Conservation (phyloP, 1,140 invertebrate genomes). For the Homarus americanus region DNA sequence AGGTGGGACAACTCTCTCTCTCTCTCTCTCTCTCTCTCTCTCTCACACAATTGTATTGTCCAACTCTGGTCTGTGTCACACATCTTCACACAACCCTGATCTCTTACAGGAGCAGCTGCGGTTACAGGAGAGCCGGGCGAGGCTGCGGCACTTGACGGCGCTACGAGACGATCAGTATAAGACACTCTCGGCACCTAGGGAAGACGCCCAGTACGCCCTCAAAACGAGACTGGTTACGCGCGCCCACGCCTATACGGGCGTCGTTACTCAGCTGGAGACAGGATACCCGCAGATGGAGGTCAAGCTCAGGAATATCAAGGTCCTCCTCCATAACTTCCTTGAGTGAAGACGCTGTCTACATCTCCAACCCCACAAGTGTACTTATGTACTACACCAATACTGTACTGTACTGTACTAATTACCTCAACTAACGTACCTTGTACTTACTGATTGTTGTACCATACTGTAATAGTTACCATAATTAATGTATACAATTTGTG, state of each 20-base stretch:
- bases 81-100: neutral
- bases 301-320: slow-evolving; percentile 58
- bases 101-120: slow-evolving; percentile 47
- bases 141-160: slow-evolving; percentile 58
- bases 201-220: slow-evolving; percentile 51
- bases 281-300: slow-evolving; percentile 55
- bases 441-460: too few relatives aligned
- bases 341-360: slow-evolving; percentile 21
- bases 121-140: slow-evolving; percentile 50
- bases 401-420: too few relatives aligned
- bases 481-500: too few relatives aligned
- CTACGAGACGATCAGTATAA: slow-evolving; percentile 53
- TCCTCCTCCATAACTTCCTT: slow-evolving; percentile 52
- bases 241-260: slow-evolving; percentile 36
- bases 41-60: neutral
- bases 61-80: neutral
- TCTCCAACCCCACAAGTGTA: too few relatives aligned
- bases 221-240: slow-evolving; percentile 36
- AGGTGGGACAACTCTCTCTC: slow-evolving; percentile 5
- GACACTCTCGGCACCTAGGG: slow-evolving; percentile 48
- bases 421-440: too few relatives aligned
- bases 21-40: neutral
- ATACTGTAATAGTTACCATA: too few relatives aligned
- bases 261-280: slow-evolving; percentile 52
- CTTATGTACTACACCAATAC: too few relatives aligned